Evolutionary conservation across 2,797 vertebrate species (phyloP).

Genomic region (Pteropus rufus): DNA sequence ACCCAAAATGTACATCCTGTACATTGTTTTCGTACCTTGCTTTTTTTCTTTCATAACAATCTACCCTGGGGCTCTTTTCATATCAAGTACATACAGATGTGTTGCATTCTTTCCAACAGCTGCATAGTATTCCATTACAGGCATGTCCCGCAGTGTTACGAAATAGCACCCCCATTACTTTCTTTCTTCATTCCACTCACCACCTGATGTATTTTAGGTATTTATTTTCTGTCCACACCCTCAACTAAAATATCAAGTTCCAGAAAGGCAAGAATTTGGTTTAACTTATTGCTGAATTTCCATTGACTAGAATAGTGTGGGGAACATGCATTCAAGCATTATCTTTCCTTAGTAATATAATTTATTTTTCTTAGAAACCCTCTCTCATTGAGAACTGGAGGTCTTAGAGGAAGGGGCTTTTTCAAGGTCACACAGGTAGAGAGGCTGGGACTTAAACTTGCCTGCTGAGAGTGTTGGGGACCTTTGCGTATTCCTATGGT

Average conservation of each 20-base stretch:
- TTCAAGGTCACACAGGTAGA: background rate
- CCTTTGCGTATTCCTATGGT: background rate
- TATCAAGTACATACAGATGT: conserved; percentile 22
- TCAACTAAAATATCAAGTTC: background rate
- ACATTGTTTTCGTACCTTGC: background rate
- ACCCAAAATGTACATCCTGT: background rate
- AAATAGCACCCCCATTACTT: background rate
- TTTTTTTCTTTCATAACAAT: background rate
- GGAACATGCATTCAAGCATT: background rate
- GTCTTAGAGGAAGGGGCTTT: background rate
- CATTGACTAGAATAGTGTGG: background rate
- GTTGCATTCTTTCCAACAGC: conserved; percentile 54
- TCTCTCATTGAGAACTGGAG: background rate
- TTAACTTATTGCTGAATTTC: background rate
- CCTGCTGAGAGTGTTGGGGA: background rate
- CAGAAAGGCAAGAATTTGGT: background rate
- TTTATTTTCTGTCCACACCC: background rate
- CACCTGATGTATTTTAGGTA: background rate
- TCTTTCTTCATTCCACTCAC: background rate
- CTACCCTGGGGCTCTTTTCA: background rate
- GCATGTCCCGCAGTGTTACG: background rate
- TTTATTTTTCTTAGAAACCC: conserved; percentile 21
- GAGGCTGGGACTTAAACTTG: background rate
- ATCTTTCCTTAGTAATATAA: background rate
- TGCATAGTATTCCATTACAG: conserved; percentile 21